Percentiles rank a stretch among this genome's conserved stretches.
phyloP scores from a whole-genome alignment of 30 jellyfish, hydroid and myxozoan species.

The Sanderia malayensis region DNA sequence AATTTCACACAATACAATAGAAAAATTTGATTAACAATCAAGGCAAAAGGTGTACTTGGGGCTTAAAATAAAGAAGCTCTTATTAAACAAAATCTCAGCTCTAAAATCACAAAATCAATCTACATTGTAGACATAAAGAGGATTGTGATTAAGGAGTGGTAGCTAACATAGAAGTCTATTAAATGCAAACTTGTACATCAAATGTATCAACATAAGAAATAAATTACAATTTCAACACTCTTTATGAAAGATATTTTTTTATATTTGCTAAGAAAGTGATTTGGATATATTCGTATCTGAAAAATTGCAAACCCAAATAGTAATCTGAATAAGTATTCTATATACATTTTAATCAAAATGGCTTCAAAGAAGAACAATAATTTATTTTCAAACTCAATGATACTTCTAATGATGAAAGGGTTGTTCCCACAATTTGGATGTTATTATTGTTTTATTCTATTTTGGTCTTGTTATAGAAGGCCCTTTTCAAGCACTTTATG shows the following conservation, averaged over 20 bases:
- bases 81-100: too few species aligned
- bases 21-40: too few species aligned
- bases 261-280: conserved; percentile 42
- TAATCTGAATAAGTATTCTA: conserved; percentile 41
- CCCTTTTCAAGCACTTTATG: too few species aligned
- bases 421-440: background rate
- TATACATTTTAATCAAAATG: conserved; percentile 33
- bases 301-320: conserved; percentile 59
- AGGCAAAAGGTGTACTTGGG: too few species aligned
- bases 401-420: background rate
- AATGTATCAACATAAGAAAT: conserved; percentile 54
- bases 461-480: too few species aligned
- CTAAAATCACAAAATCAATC: conserved; percentile 9
- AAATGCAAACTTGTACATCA: conserved; percentile 32
- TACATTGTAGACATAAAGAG: conserved; percentile 48
- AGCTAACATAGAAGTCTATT: conserved; percentile 5
- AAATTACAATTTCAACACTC: conserved; percentile 47
- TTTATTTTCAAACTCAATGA: background rate
- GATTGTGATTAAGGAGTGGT: conserved; percentile 2
- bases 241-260: conserved; percentile 55
- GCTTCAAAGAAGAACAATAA: conserved; percentile 8
- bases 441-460: too few species aligned
- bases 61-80: too few species aligned
- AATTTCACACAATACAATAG: too few species aligned
- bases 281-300: conserved; percentile 36